Evolutionary conservation across 2,113 vertebrate genomes (phyloP).

Genomic region (Hypanus sabinus): DNA sequence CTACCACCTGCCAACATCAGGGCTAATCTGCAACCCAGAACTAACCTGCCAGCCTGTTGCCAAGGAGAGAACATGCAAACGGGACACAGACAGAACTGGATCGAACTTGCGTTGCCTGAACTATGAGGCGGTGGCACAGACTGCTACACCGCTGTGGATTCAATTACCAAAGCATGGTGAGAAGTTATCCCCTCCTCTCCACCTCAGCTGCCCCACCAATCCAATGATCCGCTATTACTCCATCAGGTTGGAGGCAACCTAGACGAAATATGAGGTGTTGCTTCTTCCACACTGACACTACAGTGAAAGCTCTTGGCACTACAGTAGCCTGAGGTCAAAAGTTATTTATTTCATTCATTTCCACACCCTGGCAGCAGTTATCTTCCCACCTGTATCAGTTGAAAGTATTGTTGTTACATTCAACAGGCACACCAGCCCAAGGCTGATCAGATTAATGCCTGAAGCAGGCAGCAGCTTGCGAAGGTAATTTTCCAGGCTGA

Average conservation of each 20-base stretch:
- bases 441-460: slow-evolving; percentile 12
- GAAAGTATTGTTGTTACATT: not conserved
- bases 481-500: not conserved
- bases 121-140: too few relatives aligned
- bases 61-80: too few relatives aligned
- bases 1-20: too few relatives aligned
- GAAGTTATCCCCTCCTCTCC: not conserved
- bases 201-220: not conserved
- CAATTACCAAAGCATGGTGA: not conserved
- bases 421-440: not conserved
- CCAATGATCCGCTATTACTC: not conserved
- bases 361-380: not conserved
- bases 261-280: too few relatives aligned
- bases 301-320: not conserved
- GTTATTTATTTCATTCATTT: not conserved
- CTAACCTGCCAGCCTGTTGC: too few relatives aligned
- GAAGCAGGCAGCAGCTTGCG: not conserved
- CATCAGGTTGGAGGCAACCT: too few relatives aligned
- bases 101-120: too few relatives aligned
- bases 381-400: not conserved
- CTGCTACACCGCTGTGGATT: too few relatives aligned
- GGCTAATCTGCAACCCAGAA: too few relatives aligned
- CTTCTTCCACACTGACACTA: too few relatives aligned
- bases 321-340: not conserved
- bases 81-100: too few relatives aligned